These are phyloP conservation scores for Cryptocheilus praepositus DNA, from an alignment of 2,888 invertebrate species.

Conservation along the genomic window DNA sequence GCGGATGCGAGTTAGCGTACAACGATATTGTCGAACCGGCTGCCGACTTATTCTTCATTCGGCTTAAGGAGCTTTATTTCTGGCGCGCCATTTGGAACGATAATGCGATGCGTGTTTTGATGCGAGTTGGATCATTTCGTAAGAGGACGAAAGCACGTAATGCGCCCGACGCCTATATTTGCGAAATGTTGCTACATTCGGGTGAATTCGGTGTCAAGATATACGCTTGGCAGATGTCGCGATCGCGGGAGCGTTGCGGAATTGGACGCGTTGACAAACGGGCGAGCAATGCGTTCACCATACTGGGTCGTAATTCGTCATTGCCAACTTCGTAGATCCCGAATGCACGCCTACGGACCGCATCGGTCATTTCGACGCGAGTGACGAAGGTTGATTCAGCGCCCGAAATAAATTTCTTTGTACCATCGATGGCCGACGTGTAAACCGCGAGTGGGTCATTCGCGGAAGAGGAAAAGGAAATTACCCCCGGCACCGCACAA, in stretches of 20 bases:
- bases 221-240: too few species aligned
- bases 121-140: slow-evolving; percentile 5
- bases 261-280: slow-evolving; percentile 7
- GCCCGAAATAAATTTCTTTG: slow-evolving; percentile 19
- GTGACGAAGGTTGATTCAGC: not conserved
- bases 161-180: too few species aligned
- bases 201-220: too few species aligned
- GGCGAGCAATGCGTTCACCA: slow-evolving; percentile 11
- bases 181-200: too few species aligned
- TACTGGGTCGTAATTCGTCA: slow-evolving; percentile 8
- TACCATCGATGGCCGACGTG: slow-evolving; percentile 16
- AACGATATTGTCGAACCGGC: too few species aligned
- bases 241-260: not conserved
- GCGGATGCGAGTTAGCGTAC: too few species aligned
- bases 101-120: not conserved
- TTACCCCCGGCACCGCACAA: not conserved
- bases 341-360: slow-evolving; percentile 3
- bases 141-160: too few species aligned
- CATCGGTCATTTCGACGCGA: not conserved
- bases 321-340: slow-evolving; percentile 16
- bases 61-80: too few species aligned
- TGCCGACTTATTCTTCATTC: too few species aligned
- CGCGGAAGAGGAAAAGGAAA: too few species aligned
- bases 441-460: slow-evolving; percentile 6
- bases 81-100: too few species aligned